Base-by-base conservation (phyloP, 1,140 invertebrate species). In the Drosophila tristis region DNA sequence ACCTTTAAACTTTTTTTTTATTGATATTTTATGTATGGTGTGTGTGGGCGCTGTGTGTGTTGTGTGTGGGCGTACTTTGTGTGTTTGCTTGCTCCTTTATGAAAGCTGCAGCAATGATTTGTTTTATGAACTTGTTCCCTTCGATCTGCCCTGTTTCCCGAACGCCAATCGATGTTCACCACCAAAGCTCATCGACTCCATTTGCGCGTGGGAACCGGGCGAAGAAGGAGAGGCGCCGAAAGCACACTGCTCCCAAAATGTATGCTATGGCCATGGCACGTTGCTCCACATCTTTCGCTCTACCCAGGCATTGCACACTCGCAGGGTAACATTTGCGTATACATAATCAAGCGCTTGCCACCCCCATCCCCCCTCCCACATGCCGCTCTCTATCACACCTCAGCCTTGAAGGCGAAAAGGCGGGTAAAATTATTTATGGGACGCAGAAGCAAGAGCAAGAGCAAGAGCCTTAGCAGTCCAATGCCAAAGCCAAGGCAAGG, bases 1-100 rank as follows among this genome's bases (percentile, higher is more conserved):
- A 87, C 82, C 84, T 87, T 87, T 89, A 86, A 87, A 87, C 78
- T 84, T 86, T 86, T 79, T 87, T 79, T 87, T 87, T 87, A 87
- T 87, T 87, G 82, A 87, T 87, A 87, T 89, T 87, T 87, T 87
- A 87, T 82, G 82, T 87, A 76, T 87, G 85, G 75, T 58, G 66
- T 71, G 74, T 23, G 55, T 43, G 15, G 11, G 56, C 9, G 26
- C 47, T 35, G 6, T 13, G 29, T 35, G 43, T 45, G 53, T 43
- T 15, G 31, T 11, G 15, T 51, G 53, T 56, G 39, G 16, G 20
- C 43, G 16, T 11, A 23, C 45, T 35, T n/a, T 45, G 31, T 23
- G 44, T 16, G 44, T 29, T 49, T 73, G 64, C 76, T 76, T 74
- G 61, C 55, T 63, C 58, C 75, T 62, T 72, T 78, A 76, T 82